phyloP scores from a whole-genome alignment of 2,888 invertebrate species.

The Tigriopus californicus region DNA sequence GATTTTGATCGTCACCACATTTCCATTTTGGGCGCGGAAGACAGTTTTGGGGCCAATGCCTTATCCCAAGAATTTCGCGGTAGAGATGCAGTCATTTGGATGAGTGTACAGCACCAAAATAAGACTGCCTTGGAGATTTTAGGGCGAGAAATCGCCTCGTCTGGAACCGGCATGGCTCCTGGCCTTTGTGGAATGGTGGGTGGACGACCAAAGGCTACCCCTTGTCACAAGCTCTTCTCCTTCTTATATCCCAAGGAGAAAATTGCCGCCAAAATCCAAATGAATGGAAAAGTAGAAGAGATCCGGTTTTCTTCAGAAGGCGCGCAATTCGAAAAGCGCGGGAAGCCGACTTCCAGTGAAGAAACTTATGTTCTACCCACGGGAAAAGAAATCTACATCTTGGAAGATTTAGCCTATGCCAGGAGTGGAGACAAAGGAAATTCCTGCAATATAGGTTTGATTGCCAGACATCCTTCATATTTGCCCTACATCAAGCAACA shows the following conservation, averaged over 20 bases:
- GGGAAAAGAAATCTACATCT: background rate
- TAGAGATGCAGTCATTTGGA: slow-evolving; percentile 31
- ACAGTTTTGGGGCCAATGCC: too few relatives aligned
- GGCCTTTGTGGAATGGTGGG: slow-evolving; percentile 31
- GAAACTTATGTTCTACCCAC: background rate
- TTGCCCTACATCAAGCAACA: slow-evolving; percentile 27
- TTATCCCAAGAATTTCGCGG: slow-evolving; percentile 16
- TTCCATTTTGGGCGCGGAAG: background rate
- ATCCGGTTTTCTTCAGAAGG: background rate
- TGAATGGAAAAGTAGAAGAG: background rate
- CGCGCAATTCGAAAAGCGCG: background rate
- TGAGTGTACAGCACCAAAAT: slow-evolving; percentile 31
- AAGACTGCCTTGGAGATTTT: slow-evolving; percentile 31
- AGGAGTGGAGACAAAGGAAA: slow-evolving; percentile 35
- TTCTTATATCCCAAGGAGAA: slow-evolving; percentile 29
- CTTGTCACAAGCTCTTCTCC: slow-evolving; percentile 30
- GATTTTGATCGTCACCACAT: slow-evolving; percentile 1
- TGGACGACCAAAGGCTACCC: slow-evolving; percentile 32
- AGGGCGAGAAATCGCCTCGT: slow-evolving; percentile 32
- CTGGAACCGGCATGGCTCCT: slow-evolving; percentile 35
- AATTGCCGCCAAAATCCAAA: slow-evolving; percentile 22
- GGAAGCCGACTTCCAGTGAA: background rate
- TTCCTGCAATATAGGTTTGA: slow-evolving; percentile 31
- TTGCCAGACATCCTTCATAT: slow-evolving; percentile 28
- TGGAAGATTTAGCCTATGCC: slow-evolving; percentile 30